These are phyloP conservation scores for Papilio aristodemus DNA, from an alignment of 1,140 invertebrate species.

Conservation along the genomic window DNA sequence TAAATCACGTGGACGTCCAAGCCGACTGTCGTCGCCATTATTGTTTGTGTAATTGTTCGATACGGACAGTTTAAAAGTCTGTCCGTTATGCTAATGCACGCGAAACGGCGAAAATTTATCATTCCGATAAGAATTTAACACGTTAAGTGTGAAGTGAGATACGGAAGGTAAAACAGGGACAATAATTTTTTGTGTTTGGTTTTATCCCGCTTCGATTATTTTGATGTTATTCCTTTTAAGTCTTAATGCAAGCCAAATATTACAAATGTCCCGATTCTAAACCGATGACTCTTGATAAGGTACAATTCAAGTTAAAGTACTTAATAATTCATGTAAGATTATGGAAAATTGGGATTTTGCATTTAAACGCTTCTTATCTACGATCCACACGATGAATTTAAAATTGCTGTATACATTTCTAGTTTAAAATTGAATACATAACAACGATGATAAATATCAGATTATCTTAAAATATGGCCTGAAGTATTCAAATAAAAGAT, in stretches of 20 bases:
- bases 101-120: slow-evolving; percentile 51
- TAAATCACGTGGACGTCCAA: slow-evolving; percentile 54
- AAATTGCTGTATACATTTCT: not conserved
- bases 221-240: slow-evolving; percentile 24
- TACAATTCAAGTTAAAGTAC: not conserved
- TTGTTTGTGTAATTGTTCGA: slow-evolving; percentile 65
- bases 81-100: slow-evolving; percentile 61
- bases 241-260: not conserved
- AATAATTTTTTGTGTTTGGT: slow-evolving; percentile 11
- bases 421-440: no score
- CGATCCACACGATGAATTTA: slow-evolving; percentile 2
- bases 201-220: slow-evolving; percentile 16
- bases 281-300: slow-evolving; percentile 7
- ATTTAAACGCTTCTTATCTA: not conserved
- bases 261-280: slow-evolving; percentile 2
- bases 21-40: slow-evolving; percentile 55
- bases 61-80: slow-evolving; percentile 46
- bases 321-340: slow-evolving; percentile 29
- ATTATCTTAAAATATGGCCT: no score
- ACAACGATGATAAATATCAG: no score
- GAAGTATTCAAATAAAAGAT: no score
- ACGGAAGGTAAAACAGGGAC: not conserved
- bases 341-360: not conserved
- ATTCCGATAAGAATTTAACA: slow-evolving; percentile 48
- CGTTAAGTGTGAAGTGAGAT: slow-evolving; percentile 24